A percentile compares a stretch with the other conserved stretches of the same genome.
phyloP scores from a whole-genome alignment of 2,797 vertebrate species.

The Sebastes hubbsi region DNA sequence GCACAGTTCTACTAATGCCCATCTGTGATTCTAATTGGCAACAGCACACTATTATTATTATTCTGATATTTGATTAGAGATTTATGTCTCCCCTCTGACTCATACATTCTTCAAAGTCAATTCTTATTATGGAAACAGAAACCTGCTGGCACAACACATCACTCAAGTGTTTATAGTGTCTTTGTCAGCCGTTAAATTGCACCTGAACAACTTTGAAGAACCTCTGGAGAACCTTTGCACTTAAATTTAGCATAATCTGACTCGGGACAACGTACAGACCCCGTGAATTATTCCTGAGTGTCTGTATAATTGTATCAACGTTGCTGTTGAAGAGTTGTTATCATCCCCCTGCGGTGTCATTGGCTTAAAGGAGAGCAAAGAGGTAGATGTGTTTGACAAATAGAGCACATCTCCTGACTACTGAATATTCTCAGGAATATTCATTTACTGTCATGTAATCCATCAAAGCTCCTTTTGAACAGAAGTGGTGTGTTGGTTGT shows the following conservation, averaged over 20 bases:
- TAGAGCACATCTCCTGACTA: constrained; percentile 36
- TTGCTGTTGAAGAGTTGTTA: constrained; percentile 45
- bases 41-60: not conserved
- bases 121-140: constrained; percentile 34
- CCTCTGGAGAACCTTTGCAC: constrained; percentile 28
- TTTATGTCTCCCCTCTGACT: constrained; percentile 20
- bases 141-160: constrained; percentile 32
- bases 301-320: constrained; percentile 49
- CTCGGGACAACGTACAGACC: constrained; percentile 11
- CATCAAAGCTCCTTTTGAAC: constrained; percentile 26
- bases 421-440: constrained; percentile 48
- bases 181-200: constrained; percentile 17
- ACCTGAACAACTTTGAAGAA: constrained; percentile 19
- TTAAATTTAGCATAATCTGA: constrained; percentile 51
- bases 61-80: constrained; percentile 34
- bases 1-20: not conserved
- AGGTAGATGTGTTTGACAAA: constrained; percentile 40
- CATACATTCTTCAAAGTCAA: constrained; percentile 40
- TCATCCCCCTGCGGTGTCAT: constrained; percentile 39
- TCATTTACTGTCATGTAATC: constrained; percentile 48
- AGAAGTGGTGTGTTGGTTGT: not conserved
- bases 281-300: constrained; percentile 29
- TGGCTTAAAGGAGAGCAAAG: constrained; percentile 45
- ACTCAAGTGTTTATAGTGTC: constrained; percentile 5
- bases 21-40: not conserved